Evolutionary conservation across 1,140 invertebrate genomes (phyloP), one percentile per base, ranked within the genome.

Genomic region (Apis cerana): DNA sequence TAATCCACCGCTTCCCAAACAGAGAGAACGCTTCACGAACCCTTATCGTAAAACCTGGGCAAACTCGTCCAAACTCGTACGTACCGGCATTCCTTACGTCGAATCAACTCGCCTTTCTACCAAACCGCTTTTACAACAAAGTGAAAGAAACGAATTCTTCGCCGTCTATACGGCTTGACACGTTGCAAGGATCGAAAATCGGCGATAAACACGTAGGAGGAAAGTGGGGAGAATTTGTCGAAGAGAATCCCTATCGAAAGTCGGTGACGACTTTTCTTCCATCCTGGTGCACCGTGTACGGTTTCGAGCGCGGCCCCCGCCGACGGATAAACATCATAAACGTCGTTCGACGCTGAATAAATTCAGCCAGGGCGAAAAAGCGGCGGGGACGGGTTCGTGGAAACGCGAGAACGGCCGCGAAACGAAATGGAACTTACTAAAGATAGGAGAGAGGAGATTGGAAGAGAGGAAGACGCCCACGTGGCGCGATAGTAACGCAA

Each of bases 371-470:
- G 64, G 21, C 50, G 50, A 56, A 77, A 56, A 70, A 56, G 13
- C 65, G 43, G 9, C 4, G 79, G 58, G n/a, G 52, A 65, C 61
- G 70, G 21, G 15, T 83, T 79, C 76, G 52, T 72, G 48, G 82
- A 79, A 67, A 64, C 75, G 56, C 54, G 65, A 23, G 54, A 68
- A 56, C 27, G 17, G 62, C 62, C 52, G 62, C 43, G 61, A 17
- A 78, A 52, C 81, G 43, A 74, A 82, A 83, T 80, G 77, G 76
- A 83, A 80, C 19, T 83, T 83, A 68, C 82, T 74, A 43, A 80
- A 83, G 82, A 83, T 80, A 83, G 82, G 77, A 62, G 61, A 68
- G 77, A 54, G 56, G 61, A 74, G 82, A 84, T 72, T 72, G 64
- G 56, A 12, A 17, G 17, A 75, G 54, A 43, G 5, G 65, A 80